phyloP scores from a whole-genome alignment of 1,140 invertebrate genomes.

The Lepidostoma basale region DNA sequence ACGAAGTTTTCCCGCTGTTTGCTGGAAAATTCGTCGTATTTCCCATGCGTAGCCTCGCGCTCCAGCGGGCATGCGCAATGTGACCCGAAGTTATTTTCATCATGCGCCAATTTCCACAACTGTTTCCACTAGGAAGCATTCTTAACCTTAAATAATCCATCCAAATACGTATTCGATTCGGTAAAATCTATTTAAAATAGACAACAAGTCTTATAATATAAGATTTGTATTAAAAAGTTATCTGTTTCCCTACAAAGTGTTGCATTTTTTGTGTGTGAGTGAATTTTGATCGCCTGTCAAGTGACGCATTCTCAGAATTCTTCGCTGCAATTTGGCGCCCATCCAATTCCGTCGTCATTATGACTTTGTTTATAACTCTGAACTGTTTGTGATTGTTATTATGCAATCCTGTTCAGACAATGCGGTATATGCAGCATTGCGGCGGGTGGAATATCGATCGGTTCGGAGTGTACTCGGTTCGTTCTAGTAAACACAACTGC shows the following conservation, averaged over 20 bases:
- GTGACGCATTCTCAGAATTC: background rate
- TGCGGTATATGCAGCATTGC: slow-evolving; percentile 27
- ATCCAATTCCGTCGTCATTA: background rate
- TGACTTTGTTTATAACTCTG: background rate
- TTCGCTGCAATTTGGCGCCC: background rate
- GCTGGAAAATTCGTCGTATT: too few species aligned
- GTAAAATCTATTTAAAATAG: background rate
- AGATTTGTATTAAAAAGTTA: background rate
- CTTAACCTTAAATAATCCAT: slow-evolving; percentile 4
- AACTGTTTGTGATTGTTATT: background rate
- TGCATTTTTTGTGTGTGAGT: background rate
- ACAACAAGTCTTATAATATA: background rate
- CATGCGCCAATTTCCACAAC: slow-evolving; percentile 1
- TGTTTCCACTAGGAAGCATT: background rate
- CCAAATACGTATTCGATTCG: background rate
- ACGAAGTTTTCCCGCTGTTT: too few species aligned
- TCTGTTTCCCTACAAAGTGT: background rate
- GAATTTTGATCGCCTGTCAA: background rate
- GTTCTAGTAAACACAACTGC: slow-evolving; percentile 14
- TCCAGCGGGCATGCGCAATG: background rate
- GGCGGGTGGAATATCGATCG: slow-evolving; percentile 20
- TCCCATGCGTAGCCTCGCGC: too few species aligned
- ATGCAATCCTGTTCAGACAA: slow-evolving; percentile 9
- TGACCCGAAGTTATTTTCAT: slow-evolving; percentile 15
- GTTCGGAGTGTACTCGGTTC: background rate